Percentiles rank a stretch among this genome's conserved stretches.
Evolutionary conservation across 2,113 vertebrate species (phyloP).

Genomic region (Steatornis caripensis): DNA sequence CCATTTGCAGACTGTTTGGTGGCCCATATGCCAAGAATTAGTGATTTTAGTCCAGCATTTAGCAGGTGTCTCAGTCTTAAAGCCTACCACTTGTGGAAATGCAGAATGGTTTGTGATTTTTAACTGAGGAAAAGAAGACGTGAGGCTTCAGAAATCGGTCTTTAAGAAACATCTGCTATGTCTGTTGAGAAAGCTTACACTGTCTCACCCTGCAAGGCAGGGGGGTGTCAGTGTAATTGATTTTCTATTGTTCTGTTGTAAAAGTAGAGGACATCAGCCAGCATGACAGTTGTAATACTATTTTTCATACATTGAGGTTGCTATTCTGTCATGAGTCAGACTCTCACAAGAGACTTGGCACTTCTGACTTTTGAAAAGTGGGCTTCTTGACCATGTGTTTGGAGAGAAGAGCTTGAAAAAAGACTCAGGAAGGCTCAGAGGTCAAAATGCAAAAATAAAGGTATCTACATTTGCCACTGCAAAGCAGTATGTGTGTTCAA

Average conservation of each 20-base stretch:
- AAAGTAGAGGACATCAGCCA: neutral
- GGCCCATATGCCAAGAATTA: neutral
- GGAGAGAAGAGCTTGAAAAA: neutral
- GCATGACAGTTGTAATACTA: neutral
- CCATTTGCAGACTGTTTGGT: neutral
- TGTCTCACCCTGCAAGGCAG: neutral
- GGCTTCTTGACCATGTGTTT: neutral
- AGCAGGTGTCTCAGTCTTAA: neutral
- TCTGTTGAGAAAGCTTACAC: neutral
- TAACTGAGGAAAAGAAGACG: neutral
- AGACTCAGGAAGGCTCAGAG: neutral
- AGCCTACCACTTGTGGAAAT: neutral
- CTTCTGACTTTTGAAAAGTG: neutral
- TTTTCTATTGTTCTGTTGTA: constrained; percentile 16
- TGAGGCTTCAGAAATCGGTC: neutral
- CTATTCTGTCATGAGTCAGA: fast-evolving
- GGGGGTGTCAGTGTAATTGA: neutral
- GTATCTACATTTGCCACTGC: neutral
- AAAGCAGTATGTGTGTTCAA: neutral
- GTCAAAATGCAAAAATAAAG: neutral
- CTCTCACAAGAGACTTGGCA: neutral
- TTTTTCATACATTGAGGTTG: neutral
- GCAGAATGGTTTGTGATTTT: neutral
- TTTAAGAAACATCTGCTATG: neutral
- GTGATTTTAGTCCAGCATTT: neutral